A percentile compares a stretch with the other conserved stretches of the same genome.
Conservation (phyloP, 2,113 vertebrate species). For the Dipodomys spectabilis region DNA sequence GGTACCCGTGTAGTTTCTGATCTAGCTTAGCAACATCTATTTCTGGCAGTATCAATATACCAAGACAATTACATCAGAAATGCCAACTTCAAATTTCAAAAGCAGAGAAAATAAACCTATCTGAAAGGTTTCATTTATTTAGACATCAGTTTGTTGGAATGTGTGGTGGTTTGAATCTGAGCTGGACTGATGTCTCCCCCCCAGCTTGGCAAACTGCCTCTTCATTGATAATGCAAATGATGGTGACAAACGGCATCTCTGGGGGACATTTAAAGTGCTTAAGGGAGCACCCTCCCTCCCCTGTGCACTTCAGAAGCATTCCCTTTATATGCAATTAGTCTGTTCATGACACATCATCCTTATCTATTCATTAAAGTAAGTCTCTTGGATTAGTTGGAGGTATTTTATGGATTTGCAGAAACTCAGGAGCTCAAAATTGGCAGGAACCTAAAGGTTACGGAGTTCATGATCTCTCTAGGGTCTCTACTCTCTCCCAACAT, state of each 20-base stretch:
- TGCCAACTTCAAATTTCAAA: constrained; percentile 51
- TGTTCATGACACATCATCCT: constrained; percentile 79
- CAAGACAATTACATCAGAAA: constrained; percentile 39
- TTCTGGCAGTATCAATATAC: background rate
- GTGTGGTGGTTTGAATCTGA: constrained; percentile 5
- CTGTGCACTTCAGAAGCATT: constrained; percentile 45
- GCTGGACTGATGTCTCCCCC: background rate
- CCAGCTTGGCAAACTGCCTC: constrained; percentile 51
- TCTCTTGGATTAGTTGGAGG: constrained; percentile 71
- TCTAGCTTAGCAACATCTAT: background rate
- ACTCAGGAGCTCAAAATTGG: background rate
- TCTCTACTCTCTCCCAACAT: background rate
- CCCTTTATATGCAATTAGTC: constrained; percentile 79
- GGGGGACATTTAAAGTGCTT: constrained; percentile 69
- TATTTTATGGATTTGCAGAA: constrained; percentile 66
- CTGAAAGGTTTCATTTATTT: constrained; percentile 30
- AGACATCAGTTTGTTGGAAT: constrained; percentile 49
- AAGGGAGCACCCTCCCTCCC: constrained; percentile 48
- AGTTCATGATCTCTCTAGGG: background rate
- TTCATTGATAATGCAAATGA: constrained; percentile 76
- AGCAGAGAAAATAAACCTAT: constrained; percentile 44
- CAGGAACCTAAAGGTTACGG: constrained; percentile 65
- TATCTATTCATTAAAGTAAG: constrained; percentile 77
- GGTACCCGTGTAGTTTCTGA: background rate
- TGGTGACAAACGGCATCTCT: constrained; percentile 61